Base-by-base conservation (phyloP, 2,797 vertebrate species). In the Eospalax fontanierii region DNA sequence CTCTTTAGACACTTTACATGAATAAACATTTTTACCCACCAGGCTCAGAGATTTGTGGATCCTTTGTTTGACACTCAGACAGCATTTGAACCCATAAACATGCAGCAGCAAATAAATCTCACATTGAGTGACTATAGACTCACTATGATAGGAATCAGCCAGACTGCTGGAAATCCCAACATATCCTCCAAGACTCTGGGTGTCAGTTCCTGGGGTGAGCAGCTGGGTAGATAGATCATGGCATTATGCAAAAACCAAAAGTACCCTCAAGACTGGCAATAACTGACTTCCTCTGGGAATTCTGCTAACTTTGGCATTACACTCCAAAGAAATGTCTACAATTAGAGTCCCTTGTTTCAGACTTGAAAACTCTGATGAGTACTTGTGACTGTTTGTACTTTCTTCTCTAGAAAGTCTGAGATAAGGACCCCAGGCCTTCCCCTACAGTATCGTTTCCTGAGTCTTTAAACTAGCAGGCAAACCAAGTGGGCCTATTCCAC, bases 11-110 rank as follows among this genome's bases (percentile, higher is more conserved):
- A 83, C 54, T 83, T 90, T 22, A 70, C 40, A 35, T 38, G n/a
- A 97, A 91, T 95, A 96, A 95, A 96, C 61, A 26, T 30, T 68
- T 90, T 73, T 59, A 80, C 71, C 85, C 63, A 28, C 61, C 85
- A 91, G 74, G 19, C 57, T 95, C 73, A 90, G 66, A 92, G 68
- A 93, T 87, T 86, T 65, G 2, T 76, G n/a, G 14, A 87, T 84
- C 35, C 22, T 87, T 88, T 46, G 40, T 30, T 2, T 75, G 40
- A 8, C 54, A 57, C 15, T 15, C 54, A 57, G 54, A 57, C 54
- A 57, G 38, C 4, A 74, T 66, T 28, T 59, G 38, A 90, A 74
- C 38, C 50, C 76, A 40, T 90, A 90, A 61, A n/a, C 22, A 66
- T 6, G n/a, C n/a, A n/a, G 24, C 26, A 90, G 59, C 61, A 91